phyloP scores from a whole-genome alignment of 2,888 invertebrate species.

The Mesorhabditis belari region DNA sequence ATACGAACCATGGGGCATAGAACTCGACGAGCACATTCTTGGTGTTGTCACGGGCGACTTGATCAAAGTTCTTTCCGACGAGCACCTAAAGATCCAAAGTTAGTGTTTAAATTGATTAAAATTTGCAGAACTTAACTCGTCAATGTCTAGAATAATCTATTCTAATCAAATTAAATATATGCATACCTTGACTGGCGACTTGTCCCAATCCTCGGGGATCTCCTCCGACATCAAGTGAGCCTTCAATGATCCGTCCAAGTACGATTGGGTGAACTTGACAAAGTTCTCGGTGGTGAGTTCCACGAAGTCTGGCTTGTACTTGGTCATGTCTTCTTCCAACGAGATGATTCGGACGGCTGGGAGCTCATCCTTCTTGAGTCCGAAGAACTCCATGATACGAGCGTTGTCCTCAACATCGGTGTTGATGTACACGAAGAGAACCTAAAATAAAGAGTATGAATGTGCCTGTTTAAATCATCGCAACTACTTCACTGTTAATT shows the following conservation, averaged over 20 bases:
- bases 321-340: constrained; percentile 92
- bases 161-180: constrained; percentile 71
- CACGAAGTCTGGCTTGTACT: constrained; percentile 77
- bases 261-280: constrained; percentile 76
- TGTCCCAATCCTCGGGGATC: constrained; percentile 93
- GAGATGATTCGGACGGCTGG: constrained; percentile 68
- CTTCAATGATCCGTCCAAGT: constrained; percentile 84
- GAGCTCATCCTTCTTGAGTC: constrained; percentile 79
- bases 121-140: not conserved
- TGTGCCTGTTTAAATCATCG: not conserved
- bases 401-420: constrained; percentile 90
- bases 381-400: constrained; percentile 97
- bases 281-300: constrained; percentile 66
- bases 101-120: not conserved
- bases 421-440: constrained; percentile 90
- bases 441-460: constrained; percentile 55
- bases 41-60: constrained; percentile 74
- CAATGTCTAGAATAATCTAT: too few relatives aligned
- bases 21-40: constrained; percentile 97
- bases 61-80: constrained; percentile 89
- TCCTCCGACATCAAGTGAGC: constrained; percentile 89
- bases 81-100: constrained; percentile 58
- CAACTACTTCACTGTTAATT: not conserved
- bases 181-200: constrained; percentile 73
- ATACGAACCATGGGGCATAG: constrained; percentile 61